phyloP scores from a whole-genome alignment of 2,113 vertebrate species.

The Onychostoma macrolepis region DNA sequence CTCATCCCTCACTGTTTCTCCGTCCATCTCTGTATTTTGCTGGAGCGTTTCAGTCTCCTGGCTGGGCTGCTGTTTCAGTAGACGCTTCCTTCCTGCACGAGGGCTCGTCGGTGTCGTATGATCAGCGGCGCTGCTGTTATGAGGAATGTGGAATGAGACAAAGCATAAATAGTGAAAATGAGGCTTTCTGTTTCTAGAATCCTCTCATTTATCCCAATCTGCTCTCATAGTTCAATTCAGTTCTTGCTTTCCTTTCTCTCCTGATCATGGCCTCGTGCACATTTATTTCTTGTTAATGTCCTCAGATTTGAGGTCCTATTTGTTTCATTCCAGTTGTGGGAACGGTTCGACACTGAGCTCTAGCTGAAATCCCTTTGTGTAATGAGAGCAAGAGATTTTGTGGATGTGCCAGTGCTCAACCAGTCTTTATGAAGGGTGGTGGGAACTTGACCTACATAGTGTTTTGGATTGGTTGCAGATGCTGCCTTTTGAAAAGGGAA shows the following conservation, averaged over 20 bases:
- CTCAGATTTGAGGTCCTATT: background rate
- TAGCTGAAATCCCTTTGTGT: conserved; percentile 26
- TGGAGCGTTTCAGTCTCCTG: background rate
- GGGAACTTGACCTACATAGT: conserved; percentile 63
- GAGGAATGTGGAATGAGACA: conserved; percentile 38
- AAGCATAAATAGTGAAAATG: conserved; percentile 38
- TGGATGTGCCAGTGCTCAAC: conserved; percentile 41
- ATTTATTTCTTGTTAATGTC: conserved; percentile 15
- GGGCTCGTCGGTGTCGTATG: background rate
- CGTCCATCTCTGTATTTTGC: background rate
- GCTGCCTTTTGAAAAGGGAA: conserved; percentile 45
- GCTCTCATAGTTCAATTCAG: background rate
- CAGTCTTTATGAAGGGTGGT: conserved; percentile 45
- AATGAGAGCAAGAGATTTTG: conserved; percentile 28
- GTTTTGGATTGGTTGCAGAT: conserved; percentile 60
- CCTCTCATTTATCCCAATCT: background rate
- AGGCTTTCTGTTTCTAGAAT: background rate
- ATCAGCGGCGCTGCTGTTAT: conserved; percentile 29
- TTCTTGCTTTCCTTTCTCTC: background rate
- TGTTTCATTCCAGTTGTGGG: conserved; percentile 26
- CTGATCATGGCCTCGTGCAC: background rate
- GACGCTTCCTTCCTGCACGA: conserved; percentile 34
- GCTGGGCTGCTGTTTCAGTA: conserved; percentile 14
- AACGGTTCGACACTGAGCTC: background rate
- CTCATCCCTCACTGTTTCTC: background rate